These are phyloP conservation scores for Pterophyllum scalare DNA, from an alignment of 2,113 vertebrate species.

Conservation along the genomic window DNA sequence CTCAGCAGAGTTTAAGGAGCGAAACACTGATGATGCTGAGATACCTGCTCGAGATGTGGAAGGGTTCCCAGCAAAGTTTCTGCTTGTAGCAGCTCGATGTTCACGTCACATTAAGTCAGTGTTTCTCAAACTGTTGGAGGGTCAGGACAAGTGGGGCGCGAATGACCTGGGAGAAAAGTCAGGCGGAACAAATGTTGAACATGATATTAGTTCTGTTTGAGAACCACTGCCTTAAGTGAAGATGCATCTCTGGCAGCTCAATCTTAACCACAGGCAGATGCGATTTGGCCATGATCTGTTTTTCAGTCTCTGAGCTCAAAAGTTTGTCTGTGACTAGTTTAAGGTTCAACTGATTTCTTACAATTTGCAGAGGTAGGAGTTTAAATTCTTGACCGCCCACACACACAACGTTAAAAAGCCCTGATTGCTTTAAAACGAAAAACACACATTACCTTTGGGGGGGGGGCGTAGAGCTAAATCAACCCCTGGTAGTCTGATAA, in stretches of 20 bases:
- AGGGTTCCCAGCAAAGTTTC: not conserved
- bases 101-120: not conserved
- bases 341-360: not conserved
- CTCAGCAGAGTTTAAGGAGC: too few species aligned
- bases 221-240: not conserved
- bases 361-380: not conserved
- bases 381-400: not conserved
- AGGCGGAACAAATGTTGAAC: too few species aligned
- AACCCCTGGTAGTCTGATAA: not conserved
- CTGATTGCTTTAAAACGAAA: slow-evolving; percentile 24
- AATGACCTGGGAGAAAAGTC: too few species aligned
- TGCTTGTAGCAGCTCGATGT: not conserved
- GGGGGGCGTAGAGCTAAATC: slow-evolving; percentile 41
- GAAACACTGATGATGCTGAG: not conserved
- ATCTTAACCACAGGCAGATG: too few species aligned
- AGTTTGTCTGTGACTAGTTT: not conserved
- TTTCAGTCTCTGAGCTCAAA: not conserved
- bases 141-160: too few species aligned
- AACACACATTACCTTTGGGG: not conserved
- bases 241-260: not conserved
- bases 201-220: too few species aligned
- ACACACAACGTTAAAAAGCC: not conserved
- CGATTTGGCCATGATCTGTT: not conserved
- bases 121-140: too few species aligned
- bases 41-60: not conserved